Evolutionary conservation across 2,113 vertebrate genomes (phyloP), one percentile per base, ranked within the genome.

Genomic region (Loxodonta africana): DNA sequence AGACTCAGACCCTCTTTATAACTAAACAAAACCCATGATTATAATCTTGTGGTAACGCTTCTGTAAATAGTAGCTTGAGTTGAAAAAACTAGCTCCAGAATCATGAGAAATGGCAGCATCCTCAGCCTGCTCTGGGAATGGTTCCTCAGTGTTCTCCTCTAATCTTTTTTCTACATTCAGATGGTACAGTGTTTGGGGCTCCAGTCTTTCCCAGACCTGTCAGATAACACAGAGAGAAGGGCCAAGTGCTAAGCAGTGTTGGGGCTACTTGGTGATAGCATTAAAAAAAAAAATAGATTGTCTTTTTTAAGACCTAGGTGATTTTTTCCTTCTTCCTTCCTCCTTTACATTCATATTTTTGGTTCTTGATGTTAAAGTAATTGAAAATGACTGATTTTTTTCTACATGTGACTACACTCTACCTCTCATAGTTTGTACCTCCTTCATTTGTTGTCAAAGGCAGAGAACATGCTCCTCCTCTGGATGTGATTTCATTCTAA

Each of bases 31-130:
- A 86, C 95, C 92, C n/a, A 14, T 97, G 83, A 93, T 96, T 96
- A 95, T 92, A 96, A 83, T 74, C 87, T 76, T 92, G 51, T 41
- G 84, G 91, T 77, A 88, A 93, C 0, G 0, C 81, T 98, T 92
- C 93, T 96, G 53, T 97, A 93, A 97, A 97, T 63, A 97, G 91
- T 90, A 93, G 89, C 86, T 93, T 82, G 46, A 95, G 91, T 89
- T 94, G 95, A 95, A 92, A 95, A 96, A 87, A 91, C 46, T 65
- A 69, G 28, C 67, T 91, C 60, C 81, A 0, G 14, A 81, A 46
- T 94, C 18, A 0, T 90, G 91, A 96, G 95, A 96, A 95, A 94
- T 67, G 63, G 23, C 60, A 86, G 15, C 18, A 41, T 30, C 26
- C 48, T 83, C 57, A 12, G 2, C 41, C 65, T 77, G 3, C 2